phyloP scores from a whole-genome alignment of 1,140 invertebrate species.

The Nebria ingens region DNA sequence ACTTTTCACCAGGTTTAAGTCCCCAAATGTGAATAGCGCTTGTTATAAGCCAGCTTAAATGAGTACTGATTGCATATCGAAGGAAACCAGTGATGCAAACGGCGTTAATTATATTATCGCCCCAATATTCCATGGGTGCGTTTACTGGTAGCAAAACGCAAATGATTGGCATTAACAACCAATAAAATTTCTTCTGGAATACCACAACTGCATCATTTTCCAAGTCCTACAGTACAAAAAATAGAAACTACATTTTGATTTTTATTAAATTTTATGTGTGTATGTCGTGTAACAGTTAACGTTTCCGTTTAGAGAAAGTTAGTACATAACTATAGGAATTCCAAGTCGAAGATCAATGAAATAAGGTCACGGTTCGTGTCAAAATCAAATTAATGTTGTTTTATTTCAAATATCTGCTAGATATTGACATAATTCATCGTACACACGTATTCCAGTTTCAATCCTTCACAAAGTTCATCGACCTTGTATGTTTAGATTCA shows the following conservation, averaged over 20 bases:
- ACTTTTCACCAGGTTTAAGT: constrained; percentile 57
- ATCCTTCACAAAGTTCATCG: too few relatives aligned
- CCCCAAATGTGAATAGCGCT: constrained; percentile 61
- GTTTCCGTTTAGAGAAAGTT: too few relatives aligned
- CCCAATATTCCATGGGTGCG: constrained; percentile 62
- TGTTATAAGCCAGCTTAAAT: constrained; percentile 57
- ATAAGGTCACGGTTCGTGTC: too few relatives aligned
- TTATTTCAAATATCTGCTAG: background rate
- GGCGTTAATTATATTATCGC: constrained; percentile 46
- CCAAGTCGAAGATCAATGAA: too few relatives aligned
- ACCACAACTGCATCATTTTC: background rate
- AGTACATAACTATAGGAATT: too few relatives aligned
- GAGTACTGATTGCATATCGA: constrained; percentile 44
- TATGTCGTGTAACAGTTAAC: too few relatives aligned
- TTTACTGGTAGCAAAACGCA: constrained; percentile 61
- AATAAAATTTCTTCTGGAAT: constrained; percentile 38
- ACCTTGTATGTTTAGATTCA: too few relatives aligned
- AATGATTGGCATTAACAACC: constrained; percentile 52
- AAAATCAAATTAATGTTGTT: too few relatives aligned
- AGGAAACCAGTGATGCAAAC: constrained; percentile 57
- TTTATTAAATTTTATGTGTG: too few relatives aligned
- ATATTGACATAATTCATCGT: too few relatives aligned
- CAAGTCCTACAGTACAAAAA: background rate
- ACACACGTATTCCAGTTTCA: too few relatives aligned
- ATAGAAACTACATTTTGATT: too few relatives aligned